phyloP scores from a whole-genome alignment of 2,888 invertebrate species.

The Trichacis sp. region DNA sequence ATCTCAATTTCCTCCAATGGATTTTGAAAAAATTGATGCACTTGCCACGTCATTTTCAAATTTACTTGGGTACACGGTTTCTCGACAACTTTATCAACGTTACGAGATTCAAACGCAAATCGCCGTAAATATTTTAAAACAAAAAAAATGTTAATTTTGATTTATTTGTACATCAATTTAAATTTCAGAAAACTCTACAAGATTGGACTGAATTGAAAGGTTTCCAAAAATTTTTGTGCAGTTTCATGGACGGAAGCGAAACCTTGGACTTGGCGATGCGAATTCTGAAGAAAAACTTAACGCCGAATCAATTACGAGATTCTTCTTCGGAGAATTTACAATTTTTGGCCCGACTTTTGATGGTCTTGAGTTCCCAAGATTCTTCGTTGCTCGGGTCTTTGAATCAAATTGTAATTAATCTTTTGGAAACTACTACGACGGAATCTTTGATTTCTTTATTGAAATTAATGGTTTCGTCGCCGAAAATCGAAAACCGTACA shows the following conservation, averaged over 20 bases:
- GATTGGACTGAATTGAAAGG: background rate
- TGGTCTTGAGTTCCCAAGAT: background rate
- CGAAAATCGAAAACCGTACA: background rate
- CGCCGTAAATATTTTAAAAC: slow-evolving; percentile 29
- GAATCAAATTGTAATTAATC: background rate
- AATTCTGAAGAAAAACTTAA: background rate
- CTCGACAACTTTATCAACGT: slow-evolving; percentile 28
- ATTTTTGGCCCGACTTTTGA: background rate
- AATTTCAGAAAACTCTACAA: background rate
- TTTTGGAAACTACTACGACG: background rate
- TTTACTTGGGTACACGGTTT: slow-evolving; percentile 26
- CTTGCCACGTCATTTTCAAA: slow-evolving; percentile 24
- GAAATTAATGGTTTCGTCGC: background rate
- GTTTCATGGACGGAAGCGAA: background rate
- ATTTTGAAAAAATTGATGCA: slow-evolving; percentile 4
- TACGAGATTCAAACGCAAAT: slow-evolving; percentile 26
- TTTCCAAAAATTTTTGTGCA: background rate
- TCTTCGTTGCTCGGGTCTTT: background rate
- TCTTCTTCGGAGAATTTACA: background rate
- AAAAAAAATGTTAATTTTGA: too few species aligned
- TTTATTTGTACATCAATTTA: too few species aligned
- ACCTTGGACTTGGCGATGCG: background rate
- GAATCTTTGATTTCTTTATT: background rate
- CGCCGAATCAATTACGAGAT: background rate
- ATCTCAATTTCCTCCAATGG: too few species aligned